These are phyloP conservation scores for Aphaenogaster rudis DNA, from an alignment of 1,140 invertebrate species.

Conservation along the genomic window DNA sequence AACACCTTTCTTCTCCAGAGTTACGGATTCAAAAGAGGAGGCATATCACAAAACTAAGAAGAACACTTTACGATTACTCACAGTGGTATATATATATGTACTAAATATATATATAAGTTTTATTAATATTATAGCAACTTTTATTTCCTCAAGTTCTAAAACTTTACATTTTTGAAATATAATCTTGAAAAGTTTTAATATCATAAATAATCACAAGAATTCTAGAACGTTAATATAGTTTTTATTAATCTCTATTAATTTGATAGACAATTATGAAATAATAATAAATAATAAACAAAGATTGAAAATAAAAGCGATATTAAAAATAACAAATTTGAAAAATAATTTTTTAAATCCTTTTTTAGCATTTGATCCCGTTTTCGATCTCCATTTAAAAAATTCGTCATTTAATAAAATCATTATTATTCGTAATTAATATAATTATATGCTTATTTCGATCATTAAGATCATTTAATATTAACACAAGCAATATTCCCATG, in stretches of 20 bases:
- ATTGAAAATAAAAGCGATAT: background rate
- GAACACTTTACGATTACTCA: constrained; percentile 77
- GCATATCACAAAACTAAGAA: constrained; percentile 32
- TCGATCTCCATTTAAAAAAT: background rate
- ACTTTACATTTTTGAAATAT: background rate
- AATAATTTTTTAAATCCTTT: background rate
- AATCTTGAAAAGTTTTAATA: background rate
- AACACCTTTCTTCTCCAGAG: constrained; percentile 16
- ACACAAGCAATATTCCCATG: background rate
- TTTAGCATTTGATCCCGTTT: background rate
- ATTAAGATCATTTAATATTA: constrained; percentile 25
- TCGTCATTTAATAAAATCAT: background rate
- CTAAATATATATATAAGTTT: background rate
- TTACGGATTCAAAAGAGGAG: background rate
- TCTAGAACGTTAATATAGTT: background rate
- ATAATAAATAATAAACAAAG: background rate
- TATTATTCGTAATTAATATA: constrained; percentile 16
- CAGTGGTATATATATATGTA: constrained; percentile 72
- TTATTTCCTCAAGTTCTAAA: background rate
- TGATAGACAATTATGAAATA: background rate
- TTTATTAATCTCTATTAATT: background rate
- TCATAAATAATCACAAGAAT: background rate
- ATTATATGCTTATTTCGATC: background rate
- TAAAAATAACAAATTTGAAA: background rate
- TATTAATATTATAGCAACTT: background rate